phyloP scores from a whole-genome alignment of 2,888 invertebrate species.

The Dryocosmus kuriphilus region DNA sequence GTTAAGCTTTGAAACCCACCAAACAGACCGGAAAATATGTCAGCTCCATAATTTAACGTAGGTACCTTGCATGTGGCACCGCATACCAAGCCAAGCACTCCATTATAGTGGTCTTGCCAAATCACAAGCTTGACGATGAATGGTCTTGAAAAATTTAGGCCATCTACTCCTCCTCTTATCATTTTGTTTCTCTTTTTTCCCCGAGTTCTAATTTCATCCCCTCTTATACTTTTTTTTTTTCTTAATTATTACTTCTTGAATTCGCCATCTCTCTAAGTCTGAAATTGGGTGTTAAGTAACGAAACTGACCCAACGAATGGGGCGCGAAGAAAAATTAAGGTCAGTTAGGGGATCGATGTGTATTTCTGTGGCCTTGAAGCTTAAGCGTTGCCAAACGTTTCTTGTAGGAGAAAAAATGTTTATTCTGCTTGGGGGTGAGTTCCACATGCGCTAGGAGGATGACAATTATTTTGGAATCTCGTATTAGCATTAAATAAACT shows the following conservation, averaged over 20 bases:
- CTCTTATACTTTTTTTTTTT: background rate
- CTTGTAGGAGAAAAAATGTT: no score
- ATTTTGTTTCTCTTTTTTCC: background rate
- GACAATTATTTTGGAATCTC: no score
- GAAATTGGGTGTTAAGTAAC: conserved; percentile 18
- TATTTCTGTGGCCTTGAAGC: background rate
- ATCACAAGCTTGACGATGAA: conserved; percentile 52
- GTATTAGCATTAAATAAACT: no score
- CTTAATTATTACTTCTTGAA: background rate
- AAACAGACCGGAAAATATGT: conserved; percentile 77
- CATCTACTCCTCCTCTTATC: background rate
- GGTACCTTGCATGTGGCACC: conserved; percentile 51
- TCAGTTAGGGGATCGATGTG: conserved; percentile 33
- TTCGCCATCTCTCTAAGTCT: background rate
- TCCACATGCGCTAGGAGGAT: no score
- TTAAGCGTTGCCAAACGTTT: background rate
- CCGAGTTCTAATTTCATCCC: background rate
- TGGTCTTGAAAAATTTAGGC: conserved; percentile 40
- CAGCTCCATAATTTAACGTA: conserved; percentile 75
- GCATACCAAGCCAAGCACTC: conserved; percentile 29
- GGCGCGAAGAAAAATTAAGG: conserved; percentile 52
- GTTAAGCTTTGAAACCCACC: conserved; percentile 69
- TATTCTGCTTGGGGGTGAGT: no score
- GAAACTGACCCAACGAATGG: conserved; percentile 52
- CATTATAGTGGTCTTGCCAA: conserved; percentile 51